Evolutionary conservation across 2,113 vertebrate genomes (phyloP).

Genomic region (Castor canadensis): DNA sequence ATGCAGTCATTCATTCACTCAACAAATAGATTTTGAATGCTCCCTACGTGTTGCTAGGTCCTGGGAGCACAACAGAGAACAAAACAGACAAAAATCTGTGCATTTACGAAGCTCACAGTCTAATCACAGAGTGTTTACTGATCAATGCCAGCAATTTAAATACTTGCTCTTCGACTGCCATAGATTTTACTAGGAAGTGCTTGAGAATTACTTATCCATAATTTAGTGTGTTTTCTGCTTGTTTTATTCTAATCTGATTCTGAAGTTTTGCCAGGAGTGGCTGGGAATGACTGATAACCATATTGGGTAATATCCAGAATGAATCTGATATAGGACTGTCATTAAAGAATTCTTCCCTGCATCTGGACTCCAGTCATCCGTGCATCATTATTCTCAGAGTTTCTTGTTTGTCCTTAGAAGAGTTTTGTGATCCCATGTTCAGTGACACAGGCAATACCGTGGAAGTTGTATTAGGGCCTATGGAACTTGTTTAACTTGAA

Average conservation of each 20-base stretch:
- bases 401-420: constrained; percentile 37
- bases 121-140: neutral
- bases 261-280: constrained; percentile 40
- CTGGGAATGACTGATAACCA: constrained; percentile 36
- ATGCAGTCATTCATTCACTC: neutral
- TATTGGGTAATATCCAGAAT: constrained; percentile 38
- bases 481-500: constrained; percentile 11
- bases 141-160: neutral
- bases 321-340: neutral
- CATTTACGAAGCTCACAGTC: neutral
- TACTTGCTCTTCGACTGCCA: neutral
- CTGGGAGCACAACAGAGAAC: neutral
- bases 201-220: neutral
- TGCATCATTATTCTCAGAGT: constrained; percentile 32
- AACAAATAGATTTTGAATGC: neutral
- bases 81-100: constrained; percentile 2
- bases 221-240: constrained; percentile 37
- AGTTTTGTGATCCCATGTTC: neutral
- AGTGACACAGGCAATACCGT: neutral
- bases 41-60: neutral
- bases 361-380: neutral
- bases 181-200: constrained; percentile 23
- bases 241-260: constrained; percentile 42
- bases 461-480: constrained; percentile 8
- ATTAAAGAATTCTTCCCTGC: neutral